A percentile compares a stretch with the other conserved stretches of the same genome.
Evolutionary conservation across 2,113 vertebrate species (phyloP).

Genomic region (Trematomus loennbergii): DNA sequence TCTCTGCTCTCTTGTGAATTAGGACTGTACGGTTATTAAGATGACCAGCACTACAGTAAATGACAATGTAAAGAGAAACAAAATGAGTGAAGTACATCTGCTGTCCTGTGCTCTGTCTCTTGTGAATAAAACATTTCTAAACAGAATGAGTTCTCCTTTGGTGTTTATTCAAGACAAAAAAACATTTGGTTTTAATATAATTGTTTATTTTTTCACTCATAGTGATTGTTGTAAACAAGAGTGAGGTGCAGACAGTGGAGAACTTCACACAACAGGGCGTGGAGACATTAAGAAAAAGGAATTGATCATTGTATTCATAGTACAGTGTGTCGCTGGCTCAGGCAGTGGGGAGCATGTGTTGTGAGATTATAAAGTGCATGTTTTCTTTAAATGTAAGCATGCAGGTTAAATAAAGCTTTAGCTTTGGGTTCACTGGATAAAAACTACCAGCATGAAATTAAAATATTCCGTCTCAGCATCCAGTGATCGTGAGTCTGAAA

Average conservation of each 20-base stretch:
- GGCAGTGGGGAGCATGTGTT: constrained; percentile 52
- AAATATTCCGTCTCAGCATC: constrained; percentile 47
- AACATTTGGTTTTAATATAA: constrained; percentile 6
- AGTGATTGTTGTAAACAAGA: constrained; percentile 67
- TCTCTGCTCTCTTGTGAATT: constrained; percentile 12
- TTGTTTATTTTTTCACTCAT: constrained; percentile 65
- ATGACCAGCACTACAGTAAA: neutral
- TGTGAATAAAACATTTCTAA: constrained; percentile 29
- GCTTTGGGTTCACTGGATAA: constrained; percentile 33
- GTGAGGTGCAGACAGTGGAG: constrained; percentile 50
- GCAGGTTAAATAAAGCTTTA: constrained; percentile 32
- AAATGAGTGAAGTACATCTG: neutral
- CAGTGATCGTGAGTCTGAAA: constrained; percentile 24
- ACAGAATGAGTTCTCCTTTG: neutral
- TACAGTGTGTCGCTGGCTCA: constrained; percentile 64
- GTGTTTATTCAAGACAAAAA: constrained; percentile 35
- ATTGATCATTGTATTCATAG: constrained; percentile 22
- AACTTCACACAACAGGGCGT: constrained; percentile 27
- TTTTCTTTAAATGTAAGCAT: constrained; percentile 42
- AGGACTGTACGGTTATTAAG: constrained; percentile 4
- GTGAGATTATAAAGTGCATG: constrained; percentile 66
- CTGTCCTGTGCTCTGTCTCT: constrained; percentile 5
- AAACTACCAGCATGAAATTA: constrained; percentile 55
- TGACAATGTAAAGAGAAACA: neutral
- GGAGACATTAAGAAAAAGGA: constrained; percentile 5